phyloP scores from a whole-genome alignment of 2,888 invertebrate species.

The Tenthredo amoena region DNA sequence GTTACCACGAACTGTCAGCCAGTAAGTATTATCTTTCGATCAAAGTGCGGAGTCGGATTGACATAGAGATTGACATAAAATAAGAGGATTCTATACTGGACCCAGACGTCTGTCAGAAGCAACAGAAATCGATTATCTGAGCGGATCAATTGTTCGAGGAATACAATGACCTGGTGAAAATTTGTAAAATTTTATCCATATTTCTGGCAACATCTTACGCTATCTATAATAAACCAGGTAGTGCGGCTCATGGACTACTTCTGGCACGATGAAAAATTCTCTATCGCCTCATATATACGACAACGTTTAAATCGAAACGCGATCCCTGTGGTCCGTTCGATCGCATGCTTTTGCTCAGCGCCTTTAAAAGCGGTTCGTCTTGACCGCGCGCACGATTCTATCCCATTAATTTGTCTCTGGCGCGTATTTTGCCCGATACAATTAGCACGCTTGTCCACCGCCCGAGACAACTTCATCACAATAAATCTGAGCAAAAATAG shows the following conservation, averaged over 20 bases:
- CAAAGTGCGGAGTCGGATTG: constrained; percentile 28
- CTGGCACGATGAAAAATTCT: background rate
- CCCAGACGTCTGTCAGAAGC: constrained; percentile 16
- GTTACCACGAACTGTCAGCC: constrained; percentile 34
- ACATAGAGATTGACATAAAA: constrained; percentile 11
- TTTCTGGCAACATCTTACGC: background rate
- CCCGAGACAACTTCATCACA: constrained; percentile 40
- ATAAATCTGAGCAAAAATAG: constrained; percentile 33
- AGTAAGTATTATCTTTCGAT: constrained; percentile 26
- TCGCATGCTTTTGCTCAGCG: background rate
- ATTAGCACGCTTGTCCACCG: constrained; percentile 44
- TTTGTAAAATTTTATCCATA: background rate
- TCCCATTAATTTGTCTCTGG: constrained; percentile 48
- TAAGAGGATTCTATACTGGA: constrained; percentile 5
- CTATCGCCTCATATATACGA: background rate
- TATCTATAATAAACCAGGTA: background rate
- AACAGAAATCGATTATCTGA: background rate
- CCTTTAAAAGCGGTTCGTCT: constrained; percentile 22
- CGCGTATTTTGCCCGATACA: constrained; percentile 37
- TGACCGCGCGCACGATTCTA: constrained; percentile 34
- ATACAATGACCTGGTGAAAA: background rate
- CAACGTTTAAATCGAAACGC: constrained; percentile 34
- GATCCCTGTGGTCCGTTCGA: constrained; percentile 40
- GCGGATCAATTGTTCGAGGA: background rate
- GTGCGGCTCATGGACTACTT: background rate